Evolutionary conservation across 2,888 invertebrate species (phyloP).

Genomic region (Cyclophora albipunctata): DNA sequence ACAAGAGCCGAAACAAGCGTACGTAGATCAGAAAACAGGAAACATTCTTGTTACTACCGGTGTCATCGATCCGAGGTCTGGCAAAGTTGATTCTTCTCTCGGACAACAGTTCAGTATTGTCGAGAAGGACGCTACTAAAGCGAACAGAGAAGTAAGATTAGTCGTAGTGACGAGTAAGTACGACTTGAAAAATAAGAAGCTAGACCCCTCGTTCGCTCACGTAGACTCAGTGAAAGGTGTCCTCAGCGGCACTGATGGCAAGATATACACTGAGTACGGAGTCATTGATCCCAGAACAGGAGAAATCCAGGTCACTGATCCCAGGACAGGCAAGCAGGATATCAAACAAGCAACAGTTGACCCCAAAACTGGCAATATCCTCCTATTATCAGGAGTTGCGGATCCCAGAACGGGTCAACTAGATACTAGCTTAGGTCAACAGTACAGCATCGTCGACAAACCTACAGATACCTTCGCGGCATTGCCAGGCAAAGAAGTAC

Average conservation of each 20-base stretch:
- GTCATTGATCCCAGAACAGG: slow-evolving; percentile 78
- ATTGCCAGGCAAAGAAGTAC: slow-evolving; percentile 65
- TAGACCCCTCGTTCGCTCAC: slow-evolving; percentile 71
- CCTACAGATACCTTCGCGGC: slow-evolving; percentile 63
- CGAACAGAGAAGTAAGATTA: slow-evolving; percentile 76
- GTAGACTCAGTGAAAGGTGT: slow-evolving; percentile 66
- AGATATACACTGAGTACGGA: slow-evolving; percentile 77
- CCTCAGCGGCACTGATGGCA: slow-evolving; percentile 77
- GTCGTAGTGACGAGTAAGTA: slow-evolving; percentile 77
- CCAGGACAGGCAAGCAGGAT: slow-evolving; percentile 63
- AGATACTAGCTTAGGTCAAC: slow-evolving; percentile 74
- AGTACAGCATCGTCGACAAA: slow-evolving; percentile 77
- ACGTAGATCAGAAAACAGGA: slow-evolving; percentile 82
- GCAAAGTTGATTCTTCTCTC: slow-evolving; percentile 78
- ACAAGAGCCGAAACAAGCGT: slow-evolving; percentile 78
- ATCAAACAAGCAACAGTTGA: slow-evolving; percentile 60
- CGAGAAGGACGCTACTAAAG: slow-evolving; percentile 79
- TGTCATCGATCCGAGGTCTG: slow-evolving; percentile 79
- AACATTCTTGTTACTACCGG: slow-evolving; percentile 79
- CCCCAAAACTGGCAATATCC: slow-evolving; percentile 70
- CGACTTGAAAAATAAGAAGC: slow-evolving; percentile 70
- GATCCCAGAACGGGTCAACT: slow-evolving; percentile 77
- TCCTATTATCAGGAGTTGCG: slow-evolving; percentile 69
- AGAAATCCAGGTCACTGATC: slow-evolving; percentile 57
- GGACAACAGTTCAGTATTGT: slow-evolving; percentile 81